A percentile compares a stretch with the other conserved stretches of the same genome.
phyloP scores from a whole-genome alignment of 2,888 invertebrate genomes.

The Drosophila mimetica region DNA sequence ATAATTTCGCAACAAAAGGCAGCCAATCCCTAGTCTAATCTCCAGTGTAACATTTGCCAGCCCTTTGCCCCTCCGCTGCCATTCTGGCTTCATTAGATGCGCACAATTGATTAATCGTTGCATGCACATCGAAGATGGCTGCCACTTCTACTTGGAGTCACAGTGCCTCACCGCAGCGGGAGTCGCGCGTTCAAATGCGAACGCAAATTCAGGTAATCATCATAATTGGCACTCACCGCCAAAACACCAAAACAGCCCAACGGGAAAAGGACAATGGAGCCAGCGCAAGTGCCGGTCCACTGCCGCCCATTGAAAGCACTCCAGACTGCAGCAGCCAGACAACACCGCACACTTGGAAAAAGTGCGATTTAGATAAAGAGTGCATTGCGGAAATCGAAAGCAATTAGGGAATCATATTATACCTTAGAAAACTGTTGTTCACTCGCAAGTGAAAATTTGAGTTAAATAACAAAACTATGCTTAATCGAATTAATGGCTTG shows the following conservation, averaged over 20 bases:
- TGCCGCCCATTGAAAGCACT: slow-evolving; percentile 11
- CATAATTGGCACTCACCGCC: slow-evolving; percentile 65
- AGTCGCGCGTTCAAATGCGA: slow-evolving; percentile 22
- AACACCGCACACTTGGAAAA: not conserved
- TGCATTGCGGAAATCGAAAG: too few relatives aligned
- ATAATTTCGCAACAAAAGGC: slow-evolving; percentile 60
- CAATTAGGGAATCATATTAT: not conserved
- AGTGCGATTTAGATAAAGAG: not conserved
- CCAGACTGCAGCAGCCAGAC: not conserved
- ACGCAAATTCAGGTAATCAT: slow-evolving; percentile 64
- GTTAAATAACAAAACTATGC: too few relatives aligned
- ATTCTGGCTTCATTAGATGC: slow-evolving; percentile 47
- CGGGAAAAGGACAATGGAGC: slow-evolving; percentile 37
- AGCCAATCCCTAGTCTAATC: slow-evolving; percentile 37
- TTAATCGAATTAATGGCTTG: too few relatives aligned
- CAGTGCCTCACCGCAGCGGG: not conserved
- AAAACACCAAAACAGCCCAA: slow-evolving; percentile 35
- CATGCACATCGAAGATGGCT: slow-evolving; percentile 10
- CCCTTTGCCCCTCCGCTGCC: slow-evolving; percentile 1
- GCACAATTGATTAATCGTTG: slow-evolving; percentile 50
- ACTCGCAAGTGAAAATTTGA: not conserved
- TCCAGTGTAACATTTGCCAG: slow-evolving; percentile 68
- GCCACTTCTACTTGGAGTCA: not conserved
- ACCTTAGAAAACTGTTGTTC: too few relatives aligned
- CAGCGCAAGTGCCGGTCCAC: slow-evolving; percentile 8